Evolutionary conservation across 2,797 vertebrate genomes (phyloP), one percentile per base, ranked within the genome.

Genomic region (Netta rufina): DNA sequence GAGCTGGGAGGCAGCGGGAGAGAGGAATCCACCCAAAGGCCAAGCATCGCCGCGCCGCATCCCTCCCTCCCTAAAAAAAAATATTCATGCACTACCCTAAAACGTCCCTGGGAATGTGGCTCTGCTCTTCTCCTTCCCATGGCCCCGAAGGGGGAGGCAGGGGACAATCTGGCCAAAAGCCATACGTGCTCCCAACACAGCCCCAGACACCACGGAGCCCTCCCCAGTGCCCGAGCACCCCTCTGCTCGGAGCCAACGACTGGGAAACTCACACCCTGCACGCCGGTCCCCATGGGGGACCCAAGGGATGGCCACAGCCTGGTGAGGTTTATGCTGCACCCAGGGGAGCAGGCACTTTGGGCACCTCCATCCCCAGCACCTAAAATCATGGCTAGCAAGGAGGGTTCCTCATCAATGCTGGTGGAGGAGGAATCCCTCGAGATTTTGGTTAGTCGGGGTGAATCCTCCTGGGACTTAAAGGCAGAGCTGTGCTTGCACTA

Each of bases 181-280:
- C 89, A 72, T 11, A 14, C 16, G 7, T 0, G 3, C 9, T 90
- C 51, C 39, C 71, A 67, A 69, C 58, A 58, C 15, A 84, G 70
- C 60, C 41, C 21, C 65, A 16, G 76, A 65, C 33, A 0, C 11
- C 0, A 0, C 2, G 0, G 6, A 73, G 66, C 25, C 47, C 41
- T 57, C 41, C 30, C 41, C 3, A 0, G 45, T 27, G 53, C 57
- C 3, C 0, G 0, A 30, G 58, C 14, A 54, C 39, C 70, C n/a
- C 47, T 78, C 25, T 11, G 7, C 11, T 54, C 0, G 0, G 41
- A 51, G 30, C 33, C 71, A 70, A 27, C 13, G 13, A 3, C 75
- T 36, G 41, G 21, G 30, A 84, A 33, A 58, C 17, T 56, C 64
- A 0, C 15, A 13, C 6, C 57, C 65, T 54, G 45, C 22, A 6